These are phyloP conservation scores for Hiodon tergisus DNA, from an alignment of 2,113 vertebrate species.

Conservation along the genomic window DNA sequence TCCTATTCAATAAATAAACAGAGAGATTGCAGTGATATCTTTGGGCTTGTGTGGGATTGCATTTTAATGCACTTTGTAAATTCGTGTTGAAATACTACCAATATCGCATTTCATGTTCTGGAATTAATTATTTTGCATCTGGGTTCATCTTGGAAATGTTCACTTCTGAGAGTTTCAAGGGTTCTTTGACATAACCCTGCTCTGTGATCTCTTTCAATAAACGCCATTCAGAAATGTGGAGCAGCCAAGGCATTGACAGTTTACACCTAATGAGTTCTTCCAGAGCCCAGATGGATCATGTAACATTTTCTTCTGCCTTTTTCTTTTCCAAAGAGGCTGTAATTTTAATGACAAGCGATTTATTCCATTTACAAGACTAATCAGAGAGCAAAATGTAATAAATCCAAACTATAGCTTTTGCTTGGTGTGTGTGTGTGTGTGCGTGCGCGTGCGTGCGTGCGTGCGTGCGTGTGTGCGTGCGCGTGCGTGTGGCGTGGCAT, in stretches of 20 bases:
- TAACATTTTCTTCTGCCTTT: constrained; percentile 43
- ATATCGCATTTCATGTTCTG: background rate
- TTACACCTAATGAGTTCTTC: constrained; percentile 49
- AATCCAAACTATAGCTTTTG: constrained; percentile 16
- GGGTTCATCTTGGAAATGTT: background rate
- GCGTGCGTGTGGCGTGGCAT: background rate
- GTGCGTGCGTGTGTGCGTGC: background rate
- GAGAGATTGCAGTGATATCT: constrained; percentile 15
- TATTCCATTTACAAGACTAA: constrained; percentile 34
- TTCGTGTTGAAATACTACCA: background rate
- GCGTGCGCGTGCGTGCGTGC: background rate
- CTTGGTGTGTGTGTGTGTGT: background rate
- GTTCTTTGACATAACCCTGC: background rate
- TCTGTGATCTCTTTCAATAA: background rate
- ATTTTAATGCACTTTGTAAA: background rate
- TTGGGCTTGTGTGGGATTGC: constrained; percentile 3
- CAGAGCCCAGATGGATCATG: constrained; percentile 63
- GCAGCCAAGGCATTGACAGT: background rate
- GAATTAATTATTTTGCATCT: background rate
- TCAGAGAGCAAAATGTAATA: constrained; percentile 38
- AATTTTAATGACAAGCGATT: constrained; percentile 42
- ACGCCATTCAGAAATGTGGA: background rate
- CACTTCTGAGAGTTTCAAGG: background rate
- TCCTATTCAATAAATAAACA: constrained; percentile 30
- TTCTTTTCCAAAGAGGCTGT: constrained; percentile 21